These are phyloP conservation scores for Scaptomyza montana DNA, from an alignment of 1,140 invertebrate species.

Conservation along the genomic window DNA sequence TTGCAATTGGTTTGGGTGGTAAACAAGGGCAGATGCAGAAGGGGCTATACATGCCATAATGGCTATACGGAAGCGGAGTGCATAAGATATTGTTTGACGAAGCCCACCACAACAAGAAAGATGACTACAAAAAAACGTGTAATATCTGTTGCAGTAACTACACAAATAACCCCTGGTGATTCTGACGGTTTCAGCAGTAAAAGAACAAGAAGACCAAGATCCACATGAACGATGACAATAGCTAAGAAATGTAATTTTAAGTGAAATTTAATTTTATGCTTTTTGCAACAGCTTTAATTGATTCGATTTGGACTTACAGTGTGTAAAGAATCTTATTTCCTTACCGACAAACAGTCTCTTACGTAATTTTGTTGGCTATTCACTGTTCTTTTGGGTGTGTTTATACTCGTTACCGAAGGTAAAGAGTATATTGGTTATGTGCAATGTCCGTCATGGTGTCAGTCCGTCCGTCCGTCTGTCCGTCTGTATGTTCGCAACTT, in stretches of 20 bases:
- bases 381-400: too few relatives aligned
- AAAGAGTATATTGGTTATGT: too few relatives aligned
- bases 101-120: neutral
- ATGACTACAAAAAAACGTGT: too few relatives aligned
- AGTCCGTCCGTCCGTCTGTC: too few relatives aligned
- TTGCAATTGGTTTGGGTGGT: conserved; percentile 31
- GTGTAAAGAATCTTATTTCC: too few relatives aligned
- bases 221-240: neutral
- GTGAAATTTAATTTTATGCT: neutral
- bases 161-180: too few relatives aligned
- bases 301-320: neutral
- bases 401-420: too few relatives aligned
- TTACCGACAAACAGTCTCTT: too few relatives aligned
- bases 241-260: neutral
- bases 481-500: too few relatives aligned
- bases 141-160: too few relatives aligned
- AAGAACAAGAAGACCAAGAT: conserved; percentile 6
- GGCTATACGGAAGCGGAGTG: conserved; percentile 28
- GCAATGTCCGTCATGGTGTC: too few relatives aligned
- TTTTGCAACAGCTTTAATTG: neutral
- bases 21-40: conserved; percentile 4
- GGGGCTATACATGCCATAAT: conserved; percentile 18
- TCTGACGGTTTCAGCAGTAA: neutral
- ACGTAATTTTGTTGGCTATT: too few relatives aligned
- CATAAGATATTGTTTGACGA: neutral